These are phyloP conservation scores for Hyalella azteca DNA, from an alignment of 2,888 invertebrate genomes.

Conservation along the genomic window DNA sequence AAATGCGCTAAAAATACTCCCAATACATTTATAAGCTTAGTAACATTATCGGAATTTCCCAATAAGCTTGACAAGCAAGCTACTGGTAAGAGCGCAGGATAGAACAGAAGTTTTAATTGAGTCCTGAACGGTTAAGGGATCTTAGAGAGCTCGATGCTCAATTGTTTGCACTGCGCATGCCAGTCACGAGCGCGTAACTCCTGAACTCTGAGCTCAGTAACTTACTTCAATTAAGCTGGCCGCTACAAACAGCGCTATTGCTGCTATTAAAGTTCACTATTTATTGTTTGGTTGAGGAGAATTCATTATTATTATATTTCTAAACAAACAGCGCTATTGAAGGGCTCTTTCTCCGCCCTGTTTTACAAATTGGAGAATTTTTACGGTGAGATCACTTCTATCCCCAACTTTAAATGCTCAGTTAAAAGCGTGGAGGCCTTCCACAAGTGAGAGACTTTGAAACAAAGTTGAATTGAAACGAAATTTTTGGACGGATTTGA, in stretches of 20 bases:
- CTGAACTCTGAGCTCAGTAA: background rate
- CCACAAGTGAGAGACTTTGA: no score
- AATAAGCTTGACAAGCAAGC: no score
- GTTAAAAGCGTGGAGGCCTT: no score
- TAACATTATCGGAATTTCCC: no score
- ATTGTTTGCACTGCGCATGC: background rate
- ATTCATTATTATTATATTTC: no score
- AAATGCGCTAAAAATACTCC: background rate
- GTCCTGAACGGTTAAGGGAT: slow-evolving; percentile 15
- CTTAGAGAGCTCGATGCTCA: slow-evolving; percentile 6
- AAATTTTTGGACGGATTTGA: no score
- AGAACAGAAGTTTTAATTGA: background rate
- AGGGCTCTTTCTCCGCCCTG: slow-evolving; percentile 1
- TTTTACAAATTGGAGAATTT: slow-evolving; percentile 9
- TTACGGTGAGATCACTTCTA: no score
- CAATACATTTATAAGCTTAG: no score
- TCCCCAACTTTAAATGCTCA: no score
- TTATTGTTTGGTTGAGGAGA: no score
- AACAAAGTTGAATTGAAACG: no score
- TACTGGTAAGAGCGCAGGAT: background rate
- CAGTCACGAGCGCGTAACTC: slow-evolving; percentile 5
- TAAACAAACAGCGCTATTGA: no score
- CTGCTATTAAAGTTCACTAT: background rate
- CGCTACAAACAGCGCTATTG: background rate
- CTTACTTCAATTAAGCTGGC: background rate